Base-by-base conservation (phyloP, 2,888 invertebrate genomes). In the Chymomyza procnemis region DNA sequence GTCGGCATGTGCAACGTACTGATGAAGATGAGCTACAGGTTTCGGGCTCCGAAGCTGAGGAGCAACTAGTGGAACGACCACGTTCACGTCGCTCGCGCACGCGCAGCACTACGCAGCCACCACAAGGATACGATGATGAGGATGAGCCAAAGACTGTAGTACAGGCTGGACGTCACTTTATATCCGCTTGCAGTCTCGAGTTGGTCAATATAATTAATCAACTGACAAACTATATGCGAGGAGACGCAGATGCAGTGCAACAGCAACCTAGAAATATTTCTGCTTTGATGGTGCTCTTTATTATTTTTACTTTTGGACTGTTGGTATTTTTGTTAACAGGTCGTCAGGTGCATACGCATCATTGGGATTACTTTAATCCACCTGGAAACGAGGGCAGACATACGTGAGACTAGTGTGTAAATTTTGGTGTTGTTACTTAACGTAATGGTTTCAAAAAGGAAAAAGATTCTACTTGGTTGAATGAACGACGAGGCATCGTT, bases 321-420 rank as follows among this genome's bases (percentile, higher is more conserved):
- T 93, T 97, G 72, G 92, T 97, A 90, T 92, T 96, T 74, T 94
- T 95, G 61, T 93, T 95, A 69, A 94, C 95, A 70, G 94, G 94
- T 74, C 93, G 94, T 65, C 94, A 94, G 60, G 93, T 95, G 75
- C 96, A 96, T 89, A 94, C 95, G 80, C 95, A 96, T 89, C 96
- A 96, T 82, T 96, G 96, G 96, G 96, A 96, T 89, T 96, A 95
- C 90, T 95, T 96, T 83, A 96, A 96, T 91, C 96, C 96, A 12
- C 96, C 96, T 8, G 94, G 94, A 71, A 93, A 92, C 48, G 92
- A 93, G 61, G 91, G 90, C 50, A 81, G 89, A 64, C 83, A 85
- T 66, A 81, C 86, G 76, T 89, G 89, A 88, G 74, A 69, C 34
- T 59, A 63, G 61, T 59, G 46, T 21, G 50, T 9, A 19, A 8